Percentiles rank a stretch among this genome's conserved stretches.
Conservation (phyloP, 2,888 invertebrate species). For the Folsomia manolachei region DNA sequence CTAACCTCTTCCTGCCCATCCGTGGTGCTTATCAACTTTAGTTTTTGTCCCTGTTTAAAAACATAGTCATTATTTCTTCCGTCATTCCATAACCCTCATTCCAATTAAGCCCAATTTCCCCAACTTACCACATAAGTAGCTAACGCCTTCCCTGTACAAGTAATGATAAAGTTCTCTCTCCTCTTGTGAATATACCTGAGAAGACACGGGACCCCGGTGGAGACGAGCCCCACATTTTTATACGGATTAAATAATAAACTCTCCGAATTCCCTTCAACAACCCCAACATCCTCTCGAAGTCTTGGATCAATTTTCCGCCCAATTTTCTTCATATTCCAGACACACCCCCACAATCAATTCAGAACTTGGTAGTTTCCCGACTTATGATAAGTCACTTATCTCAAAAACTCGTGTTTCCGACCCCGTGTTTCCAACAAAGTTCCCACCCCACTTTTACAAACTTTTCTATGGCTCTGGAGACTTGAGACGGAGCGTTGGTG, state of each 20-base stretch:
- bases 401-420: too few species aligned
- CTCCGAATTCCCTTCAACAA: background rate
- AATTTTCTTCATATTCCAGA: background rate
- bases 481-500: too few species aligned
- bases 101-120: conserved; percentile 29
- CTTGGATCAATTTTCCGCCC: too few species aligned
- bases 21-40: conserved; percentile 72
- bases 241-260: conserved; percentile 62
- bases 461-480: too few species aligned
- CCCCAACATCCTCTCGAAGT: background rate
- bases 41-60: conserved; percentile 40
- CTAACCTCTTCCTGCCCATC: conserved; percentile 75
- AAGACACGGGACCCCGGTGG: conserved; percentile 83
- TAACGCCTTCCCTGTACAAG: conserved; percentile 86
- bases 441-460: too few species aligned
- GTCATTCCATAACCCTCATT: conserved; percentile 7
- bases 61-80: background rate
- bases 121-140: conserved; percentile 74
- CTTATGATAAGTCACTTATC: too few species aligned
- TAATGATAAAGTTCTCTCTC: conserved; percentile 82
- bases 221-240: conserved; percentile 85
- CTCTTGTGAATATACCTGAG: conserved; percentile 78
- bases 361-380: too few species aligned
- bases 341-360: background rate
- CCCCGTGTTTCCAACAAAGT: too few species aligned